Conservation (phyloP, 2,888 invertebrate genomes). For the Andrena fulva region DNA sequence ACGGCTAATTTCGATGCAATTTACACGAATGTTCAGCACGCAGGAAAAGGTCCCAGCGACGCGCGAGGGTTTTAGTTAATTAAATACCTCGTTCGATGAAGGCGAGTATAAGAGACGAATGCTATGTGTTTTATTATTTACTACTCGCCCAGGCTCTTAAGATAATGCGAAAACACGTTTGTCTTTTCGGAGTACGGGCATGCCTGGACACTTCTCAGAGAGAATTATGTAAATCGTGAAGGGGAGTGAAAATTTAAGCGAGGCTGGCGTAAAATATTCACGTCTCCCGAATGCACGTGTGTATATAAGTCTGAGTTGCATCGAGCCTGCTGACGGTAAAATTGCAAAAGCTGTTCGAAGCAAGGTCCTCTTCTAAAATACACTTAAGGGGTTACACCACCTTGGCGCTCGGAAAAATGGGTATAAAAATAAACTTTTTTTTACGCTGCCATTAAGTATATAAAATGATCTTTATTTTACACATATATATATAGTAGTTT, state of each 20-base stretch:
- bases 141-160: conserved; percentile 19
- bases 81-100: conserved; percentile 47
- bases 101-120: conserved; percentile 27
- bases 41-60: conserved; percentile 42
- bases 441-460: too few species aligned
- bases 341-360: background rate
- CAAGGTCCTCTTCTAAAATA: background rate
- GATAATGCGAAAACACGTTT: conserved; percentile 22
- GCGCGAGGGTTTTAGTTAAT: conserved; percentile 53
- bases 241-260: background rate
- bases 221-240: background rate
- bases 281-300: background rate
- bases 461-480: too few species aligned
- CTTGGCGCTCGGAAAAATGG: too few species aligned
- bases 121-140: conserved; percentile 33
- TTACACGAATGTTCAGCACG: conserved; percentile 54
- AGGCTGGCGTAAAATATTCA: background rate
- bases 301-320: background rate
- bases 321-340: background rate
- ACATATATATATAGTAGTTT: too few species aligned
- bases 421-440: too few species aligned
- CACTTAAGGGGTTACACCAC: too few species aligned
- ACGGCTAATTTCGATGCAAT: conserved; percentile 62
- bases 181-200: background rate
- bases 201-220: background rate